Conservation (phyloP, 2,888 invertebrate genomes). For the Rhopalosiphum nymphaeae region DNA sequence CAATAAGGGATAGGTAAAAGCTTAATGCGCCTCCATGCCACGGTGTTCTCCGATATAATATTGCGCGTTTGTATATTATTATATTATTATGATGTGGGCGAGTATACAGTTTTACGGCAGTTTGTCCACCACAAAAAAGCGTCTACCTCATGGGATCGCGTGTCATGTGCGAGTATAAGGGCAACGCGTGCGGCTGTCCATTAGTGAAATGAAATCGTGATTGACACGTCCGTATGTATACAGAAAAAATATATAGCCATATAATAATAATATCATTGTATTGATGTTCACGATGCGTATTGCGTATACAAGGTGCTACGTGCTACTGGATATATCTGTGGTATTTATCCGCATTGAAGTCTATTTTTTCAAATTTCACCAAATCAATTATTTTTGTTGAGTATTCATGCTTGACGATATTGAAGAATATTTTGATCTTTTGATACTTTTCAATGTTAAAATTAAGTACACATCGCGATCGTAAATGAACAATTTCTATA, state of each 20-base stretch:
- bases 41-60: not conserved
- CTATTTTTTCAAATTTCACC: not conserved
- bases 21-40: not conserved
- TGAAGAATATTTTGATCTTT: no score
- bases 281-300: not conserved
- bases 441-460: no score
- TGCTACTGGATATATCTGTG: not conserved
- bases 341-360: not conserved
- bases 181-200: conserved; percentile 13
- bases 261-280: not conserved
- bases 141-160: not conserved
- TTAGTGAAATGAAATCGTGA: conserved; percentile 20
- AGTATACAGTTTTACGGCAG: not conserved
- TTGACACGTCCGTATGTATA: not conserved
- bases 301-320: not conserved
- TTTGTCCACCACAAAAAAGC: conserved; percentile 8
- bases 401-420: no score
- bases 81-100: not conserved
- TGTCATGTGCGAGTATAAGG: conserved; percentile 6
- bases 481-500: no score
- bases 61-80: not conserved
- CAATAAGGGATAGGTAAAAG: not conserved
- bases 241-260: not conserved
- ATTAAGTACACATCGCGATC: no score
- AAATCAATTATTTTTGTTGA: no score